Base-by-base conservation (phyloP, 2,888 invertebrate genomes). In the Ecliptopera silaceata region DNA sequence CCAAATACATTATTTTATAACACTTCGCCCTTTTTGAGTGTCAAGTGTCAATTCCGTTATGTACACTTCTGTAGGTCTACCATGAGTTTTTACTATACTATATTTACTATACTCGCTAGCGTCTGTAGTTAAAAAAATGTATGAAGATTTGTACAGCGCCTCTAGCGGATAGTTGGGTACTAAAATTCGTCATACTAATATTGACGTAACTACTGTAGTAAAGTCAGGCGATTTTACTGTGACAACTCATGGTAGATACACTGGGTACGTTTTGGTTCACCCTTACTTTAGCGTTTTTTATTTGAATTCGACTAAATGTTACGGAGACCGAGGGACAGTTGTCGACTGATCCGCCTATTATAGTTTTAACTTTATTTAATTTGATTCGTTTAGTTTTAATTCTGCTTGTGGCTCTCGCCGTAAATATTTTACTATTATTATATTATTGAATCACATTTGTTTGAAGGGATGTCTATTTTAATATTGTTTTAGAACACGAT, bases 261-360 rank as follows among this genome's bases (percentile, higher is more conserved):
- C n/a, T 4, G 26, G 4, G 26, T 26, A 26, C 26, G 26, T 20
- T 22, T 57, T 42, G 20, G 17, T 26, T 17, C 26, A 47, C 39
- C 18, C 52, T 52, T 54, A 61, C 55, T 55, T 63, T 61, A 65
- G 49, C 56, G 44, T 52, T 54, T 63, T 53, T 42, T 59, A 63
- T 49, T 56, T 42, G 52, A 48, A 60, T 61, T 63, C 55, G 60
- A 59, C 60, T 63, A 65, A 66, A 62, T 68, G 57, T 64, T 48
- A 53, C 65, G 65, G 68, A 67, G 70, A 74, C 73, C 71, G 69
- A 72, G 83, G 83, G 86, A 85, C 84, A 79, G 65, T 81, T 82
- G 87, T 88, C 88, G 86, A 82, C 69, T 76, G 77, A 71, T 87
- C 88, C 88, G 88, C 88, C 88, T 88, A 86, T 61, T 74, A 36